phyloP scores from a whole-genome alignment of 2,888 invertebrate species.

The Eupithecia subfuscata region DNA sequence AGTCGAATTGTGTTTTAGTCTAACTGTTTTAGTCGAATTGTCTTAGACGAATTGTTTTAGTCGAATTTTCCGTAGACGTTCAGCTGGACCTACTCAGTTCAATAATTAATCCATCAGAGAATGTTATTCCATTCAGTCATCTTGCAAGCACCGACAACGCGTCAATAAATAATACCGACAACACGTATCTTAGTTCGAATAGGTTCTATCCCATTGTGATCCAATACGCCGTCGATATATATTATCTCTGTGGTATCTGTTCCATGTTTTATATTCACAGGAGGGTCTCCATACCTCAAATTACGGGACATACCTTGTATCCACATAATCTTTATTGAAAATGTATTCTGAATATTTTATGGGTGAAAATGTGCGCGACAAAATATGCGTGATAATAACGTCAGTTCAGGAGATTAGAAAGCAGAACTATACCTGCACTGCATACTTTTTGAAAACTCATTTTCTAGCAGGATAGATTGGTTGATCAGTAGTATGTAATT shows the following conservation, averaged over 20 bases:
- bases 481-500: background rate
- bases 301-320: conserved; percentile 36
- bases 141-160: background rate
- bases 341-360: conserved; percentile 35
- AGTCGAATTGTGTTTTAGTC: no score
- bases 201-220: background rate
- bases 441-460: background rate
- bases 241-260: conserved; percentile 25
- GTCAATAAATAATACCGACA: background rate
- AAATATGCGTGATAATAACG: conserved; percentile 17
- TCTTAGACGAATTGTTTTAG: no score
- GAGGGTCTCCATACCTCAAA: conserved; percentile 34
- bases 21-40: no score
- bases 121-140: background rate
- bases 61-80: no score
- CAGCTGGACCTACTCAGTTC: background rate
- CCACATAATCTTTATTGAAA: conserved; percentile 39
- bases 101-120: background rate
- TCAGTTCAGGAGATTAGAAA: background rate
- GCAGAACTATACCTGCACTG: background rate
- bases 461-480: background rate
- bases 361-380: conserved; percentile 19
- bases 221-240: background rate
- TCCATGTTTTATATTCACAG: conserved; percentile 32
- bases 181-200: background rate